phyloP scores from a whole-genome alignment of 2,888 invertebrate species.

The Lasioglossum calceatum region DNA sequence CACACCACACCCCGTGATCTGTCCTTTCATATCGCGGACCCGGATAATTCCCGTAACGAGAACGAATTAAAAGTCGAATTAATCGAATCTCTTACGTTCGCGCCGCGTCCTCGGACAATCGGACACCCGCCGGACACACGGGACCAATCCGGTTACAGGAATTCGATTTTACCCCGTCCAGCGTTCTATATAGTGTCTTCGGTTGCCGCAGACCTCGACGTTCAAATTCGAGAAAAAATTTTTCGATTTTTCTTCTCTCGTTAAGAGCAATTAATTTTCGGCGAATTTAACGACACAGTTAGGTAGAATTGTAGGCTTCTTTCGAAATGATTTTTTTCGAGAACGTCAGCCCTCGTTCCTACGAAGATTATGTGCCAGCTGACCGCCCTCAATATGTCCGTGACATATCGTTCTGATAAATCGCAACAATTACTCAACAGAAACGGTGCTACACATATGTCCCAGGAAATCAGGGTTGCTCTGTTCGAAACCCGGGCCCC shows the following conservation, averaged over 20 bases:
- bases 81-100: constrained; percentile 70
- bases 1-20: constrained; percentile 55
- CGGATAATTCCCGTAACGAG: constrained; percentile 77
- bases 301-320: not conserved
- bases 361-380: constrained; percentile 69
- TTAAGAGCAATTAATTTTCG: not conserved
- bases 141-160: constrained; percentile 28
- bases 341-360: constrained; percentile 48
- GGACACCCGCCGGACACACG: constrained; percentile 20
- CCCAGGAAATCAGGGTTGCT: constrained; percentile 66
- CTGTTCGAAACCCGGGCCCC: constrained; percentile 34
- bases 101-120: constrained; percentile 34
- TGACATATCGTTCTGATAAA: constrained; percentile 80
- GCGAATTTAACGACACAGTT: not conserved
- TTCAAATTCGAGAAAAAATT: not conserved
- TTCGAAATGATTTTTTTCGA: too few species aligned
- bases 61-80: constrained; percentile 76
- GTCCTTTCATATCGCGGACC: constrained; percentile 73
- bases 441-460: constrained; percentile 72
- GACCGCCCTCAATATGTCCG: constrained; percentile 67
- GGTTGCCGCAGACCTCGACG: not conserved
- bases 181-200: not conserved
- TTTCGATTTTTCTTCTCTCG: not conserved
- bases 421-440: constrained; percentile 79
- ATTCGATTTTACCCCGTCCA: constrained; percentile 36